Evolutionary conservation across 1,140 invertebrate species (phyloP), one percentile per base, ranked within the genome.

Genomic region (Brachionus plicatilis): DNA sequence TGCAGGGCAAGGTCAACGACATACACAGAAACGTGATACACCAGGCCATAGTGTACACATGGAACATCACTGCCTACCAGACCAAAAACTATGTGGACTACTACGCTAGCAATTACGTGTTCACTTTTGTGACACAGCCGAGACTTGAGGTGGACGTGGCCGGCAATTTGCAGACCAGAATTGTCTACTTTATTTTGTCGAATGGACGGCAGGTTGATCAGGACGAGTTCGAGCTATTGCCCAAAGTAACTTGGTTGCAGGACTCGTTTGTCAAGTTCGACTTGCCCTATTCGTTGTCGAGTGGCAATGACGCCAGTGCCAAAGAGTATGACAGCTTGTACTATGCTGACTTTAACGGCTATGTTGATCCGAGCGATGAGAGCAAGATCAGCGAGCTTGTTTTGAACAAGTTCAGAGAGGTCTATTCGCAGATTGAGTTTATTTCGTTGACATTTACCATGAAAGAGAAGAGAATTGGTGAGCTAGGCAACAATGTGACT

Each of bases 401-500:
- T 65, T 24, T 82, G 53, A 20, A 33, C 27, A 68, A 43, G 65
- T 82, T 82, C 9, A 82, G 41, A 68, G 7, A 65, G 9, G 24
- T 47, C 12, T 82, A 82, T 65, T 24, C 20, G 2, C 50, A 82
- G 20, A 17, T 82, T 27, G 20, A 82, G 41, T 68, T 65, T 27
- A 68, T 82, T 45, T 29, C 37, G 12, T 82, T 82, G 37, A 82
- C 14, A 9, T 68, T 82, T 27, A 82, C 65, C 0, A 68, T 68
- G 53, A 82, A 82, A 68, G 79, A 82, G 53, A 82, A 27, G n/a
- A 53, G 79, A 65, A 60, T 82, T 41, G 79, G 79, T 27, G 79
- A 65, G 17, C 24, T 60, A 2, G 79, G 79, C 11, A 82, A 82
- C 27, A 60, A 65, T 60, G 33, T 82, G 6, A 82, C 79, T 27